Base-by-base conservation (phyloP, 2,113 vertebrate species). In the Platysternon megacephalum region DNA sequence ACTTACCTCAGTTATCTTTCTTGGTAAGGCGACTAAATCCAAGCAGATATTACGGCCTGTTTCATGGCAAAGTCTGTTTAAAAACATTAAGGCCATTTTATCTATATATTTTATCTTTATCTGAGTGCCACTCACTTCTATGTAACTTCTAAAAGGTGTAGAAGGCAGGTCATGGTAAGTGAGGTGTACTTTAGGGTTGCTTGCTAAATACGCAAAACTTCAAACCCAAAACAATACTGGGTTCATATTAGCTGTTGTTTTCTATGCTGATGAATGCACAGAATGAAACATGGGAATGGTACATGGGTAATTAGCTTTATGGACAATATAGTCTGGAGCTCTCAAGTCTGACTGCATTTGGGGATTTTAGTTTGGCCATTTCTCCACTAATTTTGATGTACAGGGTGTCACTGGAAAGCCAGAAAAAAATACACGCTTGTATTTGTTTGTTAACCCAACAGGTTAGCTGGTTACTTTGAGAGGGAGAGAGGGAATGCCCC, bases 91-190 rank as follows among this genome's bases (percentile, higher is more conserved):
- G 11, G 0, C 11, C 48, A 3, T 22, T 85, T 46, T 68, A 93
- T 21, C 21, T 46, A 3, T 1, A 1, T 0, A 81, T 82, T 55
- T 22, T 29, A 58, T 58, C 28, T 29, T 5, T 32, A 61, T 61
- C 42, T 78, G 74, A 82, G 65, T 1, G 4, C 35, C 55, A 11
- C 11, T 52, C 0, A 0, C 4, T 58, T 56, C 3, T 44, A 22
- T 87, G 39, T 91, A 55, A 82, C 5, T 39, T 39, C 42, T 82
- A 35, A 0, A 2, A 82, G 74, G 56, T 93, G 86, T 14, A n/a
- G 84, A 65, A 85, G 39, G 4, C 1, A 1, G 53, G 5, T 2
- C 0, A 0, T 29, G 87, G 78, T 32, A 35, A 6, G 39, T 8
- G 11, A 82, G 17, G 9, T 39, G 1, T 85, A 32, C 28, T 13